Percentiles rank a stretch among this genome's conserved stretches.
These are phyloP conservation scores for Albula goreensis DNA, from an alignment of 2,113 vertebrate species.

Conservation along the genomic window DNA sequence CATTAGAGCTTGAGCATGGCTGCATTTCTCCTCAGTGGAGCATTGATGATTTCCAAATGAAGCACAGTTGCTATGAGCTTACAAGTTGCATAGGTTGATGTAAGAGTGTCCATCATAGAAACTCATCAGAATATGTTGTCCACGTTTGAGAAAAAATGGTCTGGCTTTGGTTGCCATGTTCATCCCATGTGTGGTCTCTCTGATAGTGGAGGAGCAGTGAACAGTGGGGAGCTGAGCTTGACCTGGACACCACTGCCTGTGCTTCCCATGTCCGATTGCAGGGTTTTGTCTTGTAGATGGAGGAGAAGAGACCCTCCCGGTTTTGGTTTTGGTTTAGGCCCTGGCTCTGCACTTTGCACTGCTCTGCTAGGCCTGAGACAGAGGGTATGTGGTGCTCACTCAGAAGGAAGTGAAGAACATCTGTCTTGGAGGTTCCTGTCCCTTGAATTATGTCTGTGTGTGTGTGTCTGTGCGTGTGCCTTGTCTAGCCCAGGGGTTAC, in stretches of 20 bases:
- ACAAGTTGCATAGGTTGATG: no score
- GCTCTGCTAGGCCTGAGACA: not conserved
- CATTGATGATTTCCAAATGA: no score
- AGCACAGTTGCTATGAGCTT: no score
- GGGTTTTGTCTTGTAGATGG: no score
- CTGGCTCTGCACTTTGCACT: not conserved
- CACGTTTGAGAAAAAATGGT: not conserved
- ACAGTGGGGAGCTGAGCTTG: no score
- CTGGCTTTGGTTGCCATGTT: no score
- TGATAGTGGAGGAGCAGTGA: no score
- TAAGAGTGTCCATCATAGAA: no score
- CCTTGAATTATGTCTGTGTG: constrained; percentile 33
- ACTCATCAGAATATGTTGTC: not conserved
- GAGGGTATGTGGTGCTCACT: not conserved
- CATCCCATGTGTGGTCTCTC: no score
- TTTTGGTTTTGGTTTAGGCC: not conserved
- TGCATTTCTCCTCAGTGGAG: not conserved
- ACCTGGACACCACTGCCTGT: no score
- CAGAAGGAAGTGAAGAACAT: not conserved
- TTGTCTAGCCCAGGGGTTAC: constrained; percentile 34
- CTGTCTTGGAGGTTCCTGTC: not conserved
- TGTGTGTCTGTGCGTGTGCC: constrained; percentile 35
- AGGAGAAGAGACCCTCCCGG: not conserved
- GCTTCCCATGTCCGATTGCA: no score
- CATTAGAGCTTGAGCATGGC: not conserved